Conservation (phyloP, 2,888 invertebrate genomes). For the Mythimna impura region DNA sequence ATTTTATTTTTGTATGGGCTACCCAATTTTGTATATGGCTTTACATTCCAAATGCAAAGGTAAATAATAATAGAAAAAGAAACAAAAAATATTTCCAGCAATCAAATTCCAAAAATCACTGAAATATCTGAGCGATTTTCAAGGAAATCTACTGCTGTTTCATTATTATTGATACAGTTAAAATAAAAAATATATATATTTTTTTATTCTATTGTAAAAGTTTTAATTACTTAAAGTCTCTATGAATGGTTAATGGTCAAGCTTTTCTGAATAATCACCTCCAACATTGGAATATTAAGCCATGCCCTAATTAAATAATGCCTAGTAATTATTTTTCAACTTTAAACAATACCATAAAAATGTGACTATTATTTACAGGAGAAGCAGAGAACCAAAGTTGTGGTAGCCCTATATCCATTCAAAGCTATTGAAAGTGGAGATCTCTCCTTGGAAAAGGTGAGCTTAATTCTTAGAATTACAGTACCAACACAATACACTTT, state of each 20-base stretch:
- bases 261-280: neutral
- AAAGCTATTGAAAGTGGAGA: conserved; percentile 97
- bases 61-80: neutral
- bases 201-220: too few relatives aligned
- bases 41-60: neutral
- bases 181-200: too few relatives aligned
- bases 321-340: neutral
- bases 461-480: conserved; percentile 8
- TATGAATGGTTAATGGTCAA: neutral
- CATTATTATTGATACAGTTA: too few relatives aligned
- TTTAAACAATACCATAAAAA: neutral
- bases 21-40: neutral
- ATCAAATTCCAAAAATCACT: neutral
- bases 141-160: neutral
- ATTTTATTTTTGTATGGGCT: neutral
- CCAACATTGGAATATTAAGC: neutral
- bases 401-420: conserved; percentile 97
- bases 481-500: neutral
- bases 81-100: neutral
- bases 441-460: conserved; percentile 96
- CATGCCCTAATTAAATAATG: neutral
- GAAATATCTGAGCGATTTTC: neutral
- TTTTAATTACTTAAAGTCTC: neutral
- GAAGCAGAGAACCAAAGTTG: conserved; percentile 94
- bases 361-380: conserved; percentile 86